These are phyloP conservation scores for Tholera decimalis DNA, from an alignment of 2,888 invertebrate genomes.

Conservation along the genomic window DNA sequence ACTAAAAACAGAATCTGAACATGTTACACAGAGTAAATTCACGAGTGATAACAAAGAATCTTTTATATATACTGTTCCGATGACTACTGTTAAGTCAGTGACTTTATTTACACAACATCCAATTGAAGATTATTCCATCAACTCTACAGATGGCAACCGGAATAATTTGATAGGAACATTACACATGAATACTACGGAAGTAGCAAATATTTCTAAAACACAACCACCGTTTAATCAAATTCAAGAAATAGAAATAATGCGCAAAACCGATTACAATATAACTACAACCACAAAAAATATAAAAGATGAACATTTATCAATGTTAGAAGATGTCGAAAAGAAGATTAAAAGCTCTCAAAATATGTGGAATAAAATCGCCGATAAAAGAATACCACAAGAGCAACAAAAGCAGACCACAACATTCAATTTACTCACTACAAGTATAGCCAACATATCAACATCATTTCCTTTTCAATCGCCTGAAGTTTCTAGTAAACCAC, in stretches of 20 bases:
- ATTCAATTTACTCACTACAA: background rate
- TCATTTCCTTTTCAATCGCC: background rate
- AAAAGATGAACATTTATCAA: background rate
- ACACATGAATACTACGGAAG: too few relatives aligned
- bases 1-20: background rate
- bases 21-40: background rate
- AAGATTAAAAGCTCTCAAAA: too few relatives aligned
- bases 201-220: background rate
- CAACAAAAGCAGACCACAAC: too few relatives aligned
- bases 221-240: background rate
- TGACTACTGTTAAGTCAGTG: background rate
- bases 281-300: background rate
- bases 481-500: background rate
- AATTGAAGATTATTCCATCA: background rate
- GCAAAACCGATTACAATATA: background rate
- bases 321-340: too few relatives aligned
- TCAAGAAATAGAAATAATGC: slow-evolving; percentile 5
- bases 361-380: too few relatives aligned
- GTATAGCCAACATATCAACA: background rate
- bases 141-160: background rate
- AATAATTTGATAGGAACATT: background rate
- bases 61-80: background rate
- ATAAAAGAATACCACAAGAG: too few relatives aligned
- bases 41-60: background rate
- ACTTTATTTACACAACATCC: background rate